Evolutionary conservation across 2,888 invertebrate genomes (phyloP).

Genomic region (Baccha elongata): DNA sequence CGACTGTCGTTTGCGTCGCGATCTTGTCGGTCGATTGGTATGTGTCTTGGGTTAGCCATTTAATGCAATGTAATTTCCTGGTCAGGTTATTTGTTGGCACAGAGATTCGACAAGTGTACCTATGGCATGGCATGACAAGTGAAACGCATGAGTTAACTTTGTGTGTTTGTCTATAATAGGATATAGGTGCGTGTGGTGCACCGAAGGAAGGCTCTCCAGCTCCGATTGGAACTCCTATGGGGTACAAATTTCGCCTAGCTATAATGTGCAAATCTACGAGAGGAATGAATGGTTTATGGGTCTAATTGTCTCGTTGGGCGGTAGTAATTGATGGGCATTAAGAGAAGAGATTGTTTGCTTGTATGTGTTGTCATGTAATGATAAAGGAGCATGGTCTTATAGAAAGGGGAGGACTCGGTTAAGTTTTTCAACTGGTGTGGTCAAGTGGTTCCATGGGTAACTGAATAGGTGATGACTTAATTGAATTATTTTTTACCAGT

Average conservation of each 20-base stretch:
- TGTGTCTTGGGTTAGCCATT: slow-evolving; percentile 34
- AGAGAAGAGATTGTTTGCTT: slow-evolving; percentile 64
- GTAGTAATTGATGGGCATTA: slow-evolving; percentile 73
- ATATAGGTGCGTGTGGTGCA: slow-evolving; percentile 50
- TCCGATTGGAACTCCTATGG: slow-evolving; percentile 62
- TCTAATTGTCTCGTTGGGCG: slow-evolving; percentile 73
- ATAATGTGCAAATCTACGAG: slow-evolving; percentile 70
- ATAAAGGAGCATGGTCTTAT: not conserved
- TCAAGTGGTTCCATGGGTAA: slow-evolving; percentile 41
- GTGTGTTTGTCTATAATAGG: slow-evolving; percentile 5
- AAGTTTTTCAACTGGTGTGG: slow-evolving; percentile 33
- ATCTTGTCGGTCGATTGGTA: not conserved
- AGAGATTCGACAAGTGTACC: slow-evolving; percentile 71
- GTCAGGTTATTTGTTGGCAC: slow-evolving; percentile 70
- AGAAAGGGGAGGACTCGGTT: not conserved
- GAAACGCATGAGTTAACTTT: slow-evolving; percentile 53
- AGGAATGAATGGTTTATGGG: slow-evolving; percentile 73
- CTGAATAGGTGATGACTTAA: slow-evolving; percentile 70
- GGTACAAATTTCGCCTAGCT: slow-evolving; percentile 66
- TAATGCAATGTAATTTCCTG: slow-evolving; percentile 70
- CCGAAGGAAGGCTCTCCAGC: slow-evolving; percentile 50
- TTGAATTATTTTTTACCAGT: slow-evolving; percentile 65
- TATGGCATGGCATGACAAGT: slow-evolving; percentile 62
- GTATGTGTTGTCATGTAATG: slow-evolving; percentile 20
- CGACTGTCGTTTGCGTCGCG: slow-evolving; percentile 18